phyloP scores from a whole-genome alignment of 2,888 invertebrate species.

The Apotomis betuletana region DNA sequence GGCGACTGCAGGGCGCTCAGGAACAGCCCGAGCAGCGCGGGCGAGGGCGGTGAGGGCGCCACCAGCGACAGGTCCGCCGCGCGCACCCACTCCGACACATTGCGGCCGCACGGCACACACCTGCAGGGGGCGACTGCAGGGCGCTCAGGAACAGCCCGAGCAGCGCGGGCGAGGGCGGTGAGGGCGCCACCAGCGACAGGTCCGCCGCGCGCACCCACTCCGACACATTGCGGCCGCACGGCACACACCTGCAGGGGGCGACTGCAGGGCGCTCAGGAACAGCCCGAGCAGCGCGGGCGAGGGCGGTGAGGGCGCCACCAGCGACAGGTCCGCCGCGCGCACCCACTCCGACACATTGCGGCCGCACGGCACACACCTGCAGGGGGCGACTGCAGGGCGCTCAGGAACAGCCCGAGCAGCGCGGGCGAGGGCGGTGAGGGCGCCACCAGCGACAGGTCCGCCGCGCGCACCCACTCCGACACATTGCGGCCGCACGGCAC shows the following conservation, averaged over 20 bases:
- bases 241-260: slow-evolving; percentile 59
- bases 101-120: slow-evolving; percentile 48
- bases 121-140: slow-evolving; percentile 56
- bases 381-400: too few species aligned
- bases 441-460: too few species aligned
- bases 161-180: slow-evolving; percentile 62
- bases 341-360: slow-evolving; percentile 63
- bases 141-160: slow-evolving; percentile 59
- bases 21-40: slow-evolving; percentile 59
- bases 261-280: slow-evolving; percentile 57
- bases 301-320: slow-evolving; percentile 68
- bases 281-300: slow-evolving; percentile 57
- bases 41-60: slow-evolving; percentile 64
- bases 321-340: slow-evolving; percentile 73
- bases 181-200: slow-evolving; percentile 69
- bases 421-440: too few species aligned
- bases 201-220: slow-evolving; percentile 54
- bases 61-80: slow-evolving; percentile 71
- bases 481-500: too few species aligned
- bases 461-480: too few species aligned
- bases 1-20: slow-evolving; percentile 56
- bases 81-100: slow-evolving; percentile 4
- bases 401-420: too few species aligned
- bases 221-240: background rate
- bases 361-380: too few species aligned